These are phyloP conservation scores for Lasioglossum baleicum DNA, from an alignment of 1,140 invertebrate species.

Conservation along the genomic window DNA sequence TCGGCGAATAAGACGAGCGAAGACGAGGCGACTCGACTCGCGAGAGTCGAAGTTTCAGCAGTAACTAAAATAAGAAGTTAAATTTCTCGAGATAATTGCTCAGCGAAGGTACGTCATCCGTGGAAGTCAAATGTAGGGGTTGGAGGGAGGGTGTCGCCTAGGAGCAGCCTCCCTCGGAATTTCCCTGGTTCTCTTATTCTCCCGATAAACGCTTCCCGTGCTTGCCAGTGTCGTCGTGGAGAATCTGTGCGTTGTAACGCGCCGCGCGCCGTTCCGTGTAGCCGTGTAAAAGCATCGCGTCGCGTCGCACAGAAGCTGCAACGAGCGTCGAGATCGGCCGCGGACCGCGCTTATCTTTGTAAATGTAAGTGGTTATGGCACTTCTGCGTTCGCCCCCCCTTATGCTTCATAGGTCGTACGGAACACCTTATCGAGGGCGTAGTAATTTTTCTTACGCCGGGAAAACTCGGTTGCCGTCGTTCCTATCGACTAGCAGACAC, in stretches of 20 bases:
- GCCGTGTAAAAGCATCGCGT: too few species aligned
- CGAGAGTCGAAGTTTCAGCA: too few species aligned
- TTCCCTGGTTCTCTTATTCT: neutral
- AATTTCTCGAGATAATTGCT: neutral
- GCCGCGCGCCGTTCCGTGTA: neutral
- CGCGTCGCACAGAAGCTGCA: too few species aligned
- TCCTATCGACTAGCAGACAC: constrained; percentile 13
- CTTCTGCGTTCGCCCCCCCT: constrained; percentile 2
- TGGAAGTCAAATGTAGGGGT: neutral
- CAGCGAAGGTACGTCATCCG: neutral
- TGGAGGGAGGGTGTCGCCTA: too few species aligned
- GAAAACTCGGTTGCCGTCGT: neutral
- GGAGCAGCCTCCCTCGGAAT: neutral
- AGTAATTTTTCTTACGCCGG: constrained; percentile 19
- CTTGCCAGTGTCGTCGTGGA: neutral
- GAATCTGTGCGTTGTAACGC: neutral
- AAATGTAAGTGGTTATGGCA: constrained; percentile 27
- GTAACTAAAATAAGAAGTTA: too few species aligned
- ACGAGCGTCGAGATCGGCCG: too few species aligned
- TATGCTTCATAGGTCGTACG: constrained; percentile 21
- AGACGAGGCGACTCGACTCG: too few species aligned
- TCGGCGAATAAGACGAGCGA: too few species aligned
- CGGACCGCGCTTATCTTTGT: constrained; percentile 7
- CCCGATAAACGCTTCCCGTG: neutral
- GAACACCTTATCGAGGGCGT: constrained; percentile 7